phyloP scores from a whole-genome alignment of 2,113 vertebrate species.

The Raja brachyura region DNA sequence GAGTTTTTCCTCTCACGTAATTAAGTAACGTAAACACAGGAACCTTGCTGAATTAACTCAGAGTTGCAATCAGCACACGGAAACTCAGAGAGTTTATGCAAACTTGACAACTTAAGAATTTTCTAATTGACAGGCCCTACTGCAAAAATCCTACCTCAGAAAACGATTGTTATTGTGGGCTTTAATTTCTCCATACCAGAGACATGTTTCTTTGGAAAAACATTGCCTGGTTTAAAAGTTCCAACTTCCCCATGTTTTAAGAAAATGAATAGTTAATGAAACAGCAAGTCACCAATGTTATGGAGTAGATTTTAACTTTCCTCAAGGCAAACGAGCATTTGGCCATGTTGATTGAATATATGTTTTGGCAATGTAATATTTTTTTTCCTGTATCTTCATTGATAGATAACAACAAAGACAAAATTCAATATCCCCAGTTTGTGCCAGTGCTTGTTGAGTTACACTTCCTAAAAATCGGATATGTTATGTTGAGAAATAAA shows the following conservation, averaged over 20 bases:
- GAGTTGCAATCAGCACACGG: neutral
- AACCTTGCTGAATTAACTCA: neutral
- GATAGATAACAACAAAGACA: too few species aligned
- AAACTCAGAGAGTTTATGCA: neutral
- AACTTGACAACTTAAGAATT: neutral
- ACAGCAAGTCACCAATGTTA: neutral
- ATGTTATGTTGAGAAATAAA: neutral
- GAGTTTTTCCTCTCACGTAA: slow-evolving; percentile 47
- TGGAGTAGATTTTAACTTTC: neutral
- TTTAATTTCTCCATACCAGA: neutral
- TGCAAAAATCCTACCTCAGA: neutral
- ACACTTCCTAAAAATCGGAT: neutral
- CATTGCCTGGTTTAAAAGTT: neutral
- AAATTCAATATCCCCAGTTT: neutral
- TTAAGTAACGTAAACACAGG: neutral
- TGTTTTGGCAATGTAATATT: too few species aligned
- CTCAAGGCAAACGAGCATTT: neutral
- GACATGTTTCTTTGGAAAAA: neutral
- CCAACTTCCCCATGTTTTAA: neutral
- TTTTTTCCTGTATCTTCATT: too few species aligned
- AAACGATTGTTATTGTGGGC: neutral
- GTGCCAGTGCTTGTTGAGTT: neutral
- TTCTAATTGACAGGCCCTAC: neutral
- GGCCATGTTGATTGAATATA: too few species aligned
- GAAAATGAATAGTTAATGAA: neutral